These are phyloP conservation scores for Hemiprocne comata DNA, from an alignment of 2,113 vertebrate genomes.

Conservation along the genomic window DNA sequence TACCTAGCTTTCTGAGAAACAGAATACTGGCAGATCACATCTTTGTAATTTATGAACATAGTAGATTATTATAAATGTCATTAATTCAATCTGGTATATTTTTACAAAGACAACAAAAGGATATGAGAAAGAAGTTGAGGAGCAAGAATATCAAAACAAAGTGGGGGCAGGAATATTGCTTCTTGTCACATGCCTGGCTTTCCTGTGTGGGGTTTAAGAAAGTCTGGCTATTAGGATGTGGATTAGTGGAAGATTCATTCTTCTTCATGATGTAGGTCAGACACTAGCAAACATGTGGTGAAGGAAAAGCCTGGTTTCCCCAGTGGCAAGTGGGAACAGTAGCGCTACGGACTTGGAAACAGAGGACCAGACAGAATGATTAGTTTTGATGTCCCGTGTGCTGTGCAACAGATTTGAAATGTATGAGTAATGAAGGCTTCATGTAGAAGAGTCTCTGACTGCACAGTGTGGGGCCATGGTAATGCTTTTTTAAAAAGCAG, in stretches of 20 bases:
- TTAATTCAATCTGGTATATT: not conserved
- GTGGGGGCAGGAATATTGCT: conserved; percentile 26
- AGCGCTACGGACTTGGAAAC: not conserved
- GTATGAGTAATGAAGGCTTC: conserved; percentile 68
- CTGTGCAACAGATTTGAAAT: conserved; percentile 48
- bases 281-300: conserved; percentile 37
- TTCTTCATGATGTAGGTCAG: conserved; percentile 57
- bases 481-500: conserved; percentile 44
- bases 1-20: not conserved
- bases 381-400: conserved; percentile 9
- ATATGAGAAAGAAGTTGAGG: not conserved
- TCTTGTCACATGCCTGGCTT: conserved; percentile 75
- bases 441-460: conserved; percentile 42
- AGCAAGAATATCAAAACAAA: conserved; percentile 25
- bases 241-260: conserved; percentile 76
- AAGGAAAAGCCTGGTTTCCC: conserved; percentile 31
- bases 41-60: not conserved
- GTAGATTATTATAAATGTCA: not conserved
- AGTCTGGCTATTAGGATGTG: conserved; percentile 73
- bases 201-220: conserved; percentile 71
- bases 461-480: conserved; percentile 45
- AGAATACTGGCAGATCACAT: not conserved
- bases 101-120: not conserved
- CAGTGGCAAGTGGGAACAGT: conserved; percentile 53
- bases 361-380: not conserved